Evolutionary conservation across 2,888 invertebrate species (phyloP).

Genomic region (Temnothorax unifasciatus): DNA sequence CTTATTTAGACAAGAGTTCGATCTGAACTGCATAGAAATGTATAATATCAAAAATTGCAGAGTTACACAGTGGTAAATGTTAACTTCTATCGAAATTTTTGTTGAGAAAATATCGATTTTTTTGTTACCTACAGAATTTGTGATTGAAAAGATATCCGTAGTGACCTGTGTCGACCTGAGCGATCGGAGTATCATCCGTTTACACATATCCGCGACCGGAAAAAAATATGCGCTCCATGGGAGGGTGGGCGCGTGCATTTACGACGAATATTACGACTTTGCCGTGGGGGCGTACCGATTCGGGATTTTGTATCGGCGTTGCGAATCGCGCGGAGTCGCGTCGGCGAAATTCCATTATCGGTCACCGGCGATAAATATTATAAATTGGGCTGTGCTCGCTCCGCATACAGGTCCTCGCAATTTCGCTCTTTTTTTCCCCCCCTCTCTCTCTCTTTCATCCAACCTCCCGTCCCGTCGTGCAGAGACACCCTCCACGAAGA

Average conservation of each 20-base stretch:
- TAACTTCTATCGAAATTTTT: not conserved
- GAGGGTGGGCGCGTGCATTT: slow-evolving; percentile 58
- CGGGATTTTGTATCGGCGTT: slow-evolving; percentile 71
- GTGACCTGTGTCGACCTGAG: not conserved
- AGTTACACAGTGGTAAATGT: not conserved
- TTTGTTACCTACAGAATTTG: not conserved
- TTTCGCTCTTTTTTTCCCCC: slow-evolving; percentile 36
- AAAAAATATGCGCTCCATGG: not conserved
- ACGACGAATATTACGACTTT: slow-evolving; percentile 70
- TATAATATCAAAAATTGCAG: not conserved
- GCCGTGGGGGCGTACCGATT: slow-evolving; percentile 63
- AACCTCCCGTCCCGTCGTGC: slow-evolving; percentile 42
- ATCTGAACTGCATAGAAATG: not conserved
- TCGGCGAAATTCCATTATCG: slow-evolving; percentile 84
- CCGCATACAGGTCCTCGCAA: slow-evolving; percentile 36
- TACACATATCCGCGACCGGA: not conserved
- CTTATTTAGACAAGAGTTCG: not conserved
- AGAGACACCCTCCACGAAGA: slow-evolving; percentile 59
- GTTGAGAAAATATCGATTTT: not conserved
- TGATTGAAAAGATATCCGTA: not conserved
- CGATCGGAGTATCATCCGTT: not conserved
- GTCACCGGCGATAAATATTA: slow-evolving; percentile 84
- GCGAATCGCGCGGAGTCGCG: slow-evolving; percentile 57
- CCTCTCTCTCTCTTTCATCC: slow-evolving; percentile 24
- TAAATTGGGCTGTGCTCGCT: slow-evolving; percentile 80